phyloP scores from a whole-genome alignment of 2,888 invertebrate species.

The Drosophila mayaguana region DNA sequence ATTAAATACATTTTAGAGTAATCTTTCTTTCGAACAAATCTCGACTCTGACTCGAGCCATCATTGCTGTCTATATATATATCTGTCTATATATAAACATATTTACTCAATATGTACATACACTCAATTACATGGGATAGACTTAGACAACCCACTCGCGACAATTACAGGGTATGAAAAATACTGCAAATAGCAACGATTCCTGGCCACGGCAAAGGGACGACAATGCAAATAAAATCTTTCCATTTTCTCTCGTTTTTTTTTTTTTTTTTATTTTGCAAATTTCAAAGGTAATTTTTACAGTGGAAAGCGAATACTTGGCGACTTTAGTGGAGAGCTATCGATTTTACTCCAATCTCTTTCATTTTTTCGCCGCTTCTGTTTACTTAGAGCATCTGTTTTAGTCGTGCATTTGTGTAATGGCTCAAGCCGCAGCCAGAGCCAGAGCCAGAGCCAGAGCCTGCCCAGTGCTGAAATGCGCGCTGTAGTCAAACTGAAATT shows the following conservation, averaged over 20 bases:
- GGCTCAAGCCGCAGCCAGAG: constrained; percentile 29
- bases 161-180: constrained; percentile 1
- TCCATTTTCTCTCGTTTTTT: neutral
- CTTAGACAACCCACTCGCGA: neutral
- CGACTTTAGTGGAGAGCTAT: constrained; percentile 25
- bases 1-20: no score
- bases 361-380: constrained; percentile 9
- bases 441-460: no score
- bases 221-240: constrained; percentile 72
- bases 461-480: constrained; percentile 22
- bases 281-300: constrained; percentile 61
- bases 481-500: constrained; percentile 45
- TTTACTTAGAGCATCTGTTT: constrained; percentile 31
- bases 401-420: constrained; percentile 39
- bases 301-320: constrained; percentile 29
- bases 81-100: neutral
- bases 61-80: no score
- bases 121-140: neutral
- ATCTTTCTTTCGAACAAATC: no score
- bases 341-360: constrained; percentile 21
- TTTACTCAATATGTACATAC: neutral
- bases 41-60: no score
- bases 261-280: constrained; percentile 17
- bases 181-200: constrained; percentile 33
- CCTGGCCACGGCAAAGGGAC: constrained; percentile 24